Base-by-base conservation (phyloP, 1,140 invertebrate species). In the Plodia interpunctella region DNA sequence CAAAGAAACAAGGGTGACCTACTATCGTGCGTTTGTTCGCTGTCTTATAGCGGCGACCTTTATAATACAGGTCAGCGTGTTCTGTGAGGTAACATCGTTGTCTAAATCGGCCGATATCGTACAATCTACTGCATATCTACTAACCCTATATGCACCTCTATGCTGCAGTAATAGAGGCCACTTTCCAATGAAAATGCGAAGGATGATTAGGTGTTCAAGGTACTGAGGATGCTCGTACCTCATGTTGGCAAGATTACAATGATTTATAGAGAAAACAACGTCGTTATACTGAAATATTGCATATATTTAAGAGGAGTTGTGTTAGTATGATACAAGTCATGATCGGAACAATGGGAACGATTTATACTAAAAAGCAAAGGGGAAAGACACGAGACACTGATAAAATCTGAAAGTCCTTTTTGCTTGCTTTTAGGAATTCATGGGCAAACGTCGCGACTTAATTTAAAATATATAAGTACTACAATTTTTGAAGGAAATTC, bases 31-130 rank as follows among this genome's bases (percentile, higher is more conserved):
- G 51, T 53, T 44, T 53, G 51, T 53, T 44, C 38, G 21, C 51
- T 53, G 19, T 15, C 21, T 53, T 67, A 62, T 73, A 70, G 64
- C 74, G 56, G 63, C 64, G 75, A 78, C 77, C 77, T 74, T 62
- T 65, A 52, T 58, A 44, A 67, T 68, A 66, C 70, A 55, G 74
- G 67, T 69, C 75, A 78, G 67, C 65, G 65, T 66, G 65, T 71
- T 78, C 63, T 72, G 59, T 68, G 53, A 52, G 55, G 57, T 69
- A 60, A 64, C 57, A 57, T 50, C 18, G 19, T 25, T 53, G 28
- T 50, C 49, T 59, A 68, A 64, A 62, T 64, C 58, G 19, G 49
- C 50, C 44, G 38, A 50, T 57, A 57, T 60, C 44, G 18, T 32
- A 8, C 21, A 25, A 2, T 25, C 2, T 3, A 25, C 21, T 25